Percentiles rank a stretch among this genome's conserved stretches.
These are phyloP conservation scores for Rugalucina vietnamica DNA, from an alignment of 2,888 invertebrate species.

Conservation along the genomic window DNA sequence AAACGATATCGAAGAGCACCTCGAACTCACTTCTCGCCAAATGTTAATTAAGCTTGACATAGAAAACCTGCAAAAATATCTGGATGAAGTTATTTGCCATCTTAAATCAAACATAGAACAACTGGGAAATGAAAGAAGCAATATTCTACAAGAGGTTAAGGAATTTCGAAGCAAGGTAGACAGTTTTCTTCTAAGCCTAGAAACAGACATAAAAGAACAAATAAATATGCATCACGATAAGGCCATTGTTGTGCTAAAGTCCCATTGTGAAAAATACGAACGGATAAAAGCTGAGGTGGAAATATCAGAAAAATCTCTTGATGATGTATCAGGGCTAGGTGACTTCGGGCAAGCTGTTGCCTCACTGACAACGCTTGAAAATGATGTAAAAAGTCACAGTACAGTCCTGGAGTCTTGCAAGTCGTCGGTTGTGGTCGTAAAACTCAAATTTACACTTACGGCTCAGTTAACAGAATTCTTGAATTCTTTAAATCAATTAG, in stretches of 20 bases:
- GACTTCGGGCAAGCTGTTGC: conserved; percentile 47
- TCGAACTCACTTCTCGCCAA: conserved; percentile 53
- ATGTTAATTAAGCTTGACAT: conserved; percentile 47
- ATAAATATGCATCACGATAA: conserved; percentile 57
- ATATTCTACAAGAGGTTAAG: conserved; percentile 52
- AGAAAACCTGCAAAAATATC: conserved; percentile 49
- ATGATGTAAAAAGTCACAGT: conserved; percentile 54
- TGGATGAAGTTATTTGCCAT: conserved; percentile 51
- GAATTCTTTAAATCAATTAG: conserved; percentile 51
- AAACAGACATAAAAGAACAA: conserved; percentile 55
- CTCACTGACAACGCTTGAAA: conserved; percentile 43
- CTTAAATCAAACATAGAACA: conserved; percentile 58
- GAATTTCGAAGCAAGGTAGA: conserved; percentile 59
- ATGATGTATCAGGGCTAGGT: conserved; percentile 37
- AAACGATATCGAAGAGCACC: conserved; percentile 58
- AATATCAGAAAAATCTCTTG: conserved; percentile 41
- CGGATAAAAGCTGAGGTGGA: conserved; percentile 54
- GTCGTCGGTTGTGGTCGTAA: conserved; percentile 45
- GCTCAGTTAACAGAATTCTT: conserved; percentile 51
- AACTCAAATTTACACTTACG: conserved; percentile 51
- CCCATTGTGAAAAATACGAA: conserved; percentile 62
- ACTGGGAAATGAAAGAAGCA: conserved; percentile 36
- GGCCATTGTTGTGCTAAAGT: conserved; percentile 50
- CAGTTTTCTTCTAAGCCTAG: conserved; percentile 49
- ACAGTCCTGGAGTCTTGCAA: conserved; percentile 51